phyloP scores from a whole-genome alignment of 2,797 vertebrate species.

The Carcharodon carcharias region DNA sequence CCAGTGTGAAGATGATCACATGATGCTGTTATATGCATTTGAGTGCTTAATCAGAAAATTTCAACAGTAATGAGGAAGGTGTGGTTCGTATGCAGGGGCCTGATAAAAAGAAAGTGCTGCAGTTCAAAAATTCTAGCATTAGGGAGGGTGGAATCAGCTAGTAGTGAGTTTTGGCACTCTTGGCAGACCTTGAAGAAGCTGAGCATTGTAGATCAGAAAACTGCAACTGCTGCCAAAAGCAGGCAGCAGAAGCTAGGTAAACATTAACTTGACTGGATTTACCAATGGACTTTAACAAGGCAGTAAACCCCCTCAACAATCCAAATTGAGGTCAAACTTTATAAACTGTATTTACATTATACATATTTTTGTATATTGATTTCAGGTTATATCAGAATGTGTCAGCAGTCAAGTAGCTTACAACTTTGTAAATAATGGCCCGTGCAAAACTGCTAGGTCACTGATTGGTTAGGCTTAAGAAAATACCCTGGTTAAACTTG shows the following conservation, averaged over 20 bases:
- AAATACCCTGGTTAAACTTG: background rate
- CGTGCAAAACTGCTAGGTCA: background rate
- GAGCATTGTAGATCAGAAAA: background rate
- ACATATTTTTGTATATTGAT: background rate
- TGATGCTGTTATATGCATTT: background rate
- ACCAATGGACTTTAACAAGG: conserved; percentile 21
- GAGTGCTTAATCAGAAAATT: background rate
- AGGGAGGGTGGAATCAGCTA: background rate
- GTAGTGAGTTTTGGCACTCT: background rate
- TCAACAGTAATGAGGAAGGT: background rate
- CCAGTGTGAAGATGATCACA: background rate
- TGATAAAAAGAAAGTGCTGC: background rate
- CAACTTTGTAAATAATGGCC: background rate
- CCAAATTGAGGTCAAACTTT: background rate
- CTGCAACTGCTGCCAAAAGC: conserved; percentile 15
- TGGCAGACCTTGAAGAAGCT: conserved; percentile 12
- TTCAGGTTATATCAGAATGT: background rate
- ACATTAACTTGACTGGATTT: conserved; percentile 8
- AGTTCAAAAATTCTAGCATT: conserved; percentile 20
- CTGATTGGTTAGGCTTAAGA: background rate
- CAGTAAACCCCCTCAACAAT: background rate
- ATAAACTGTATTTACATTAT: background rate
- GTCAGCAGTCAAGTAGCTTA: background rate
- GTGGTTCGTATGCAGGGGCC: background rate
- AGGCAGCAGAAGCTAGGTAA: background rate